Percentiles rank a stretch among this genome's conserved stretches.
Evolutionary conservation across 2,888 invertebrate species (phyloP).

Genomic region (Xanthorhoe designata): DNA sequence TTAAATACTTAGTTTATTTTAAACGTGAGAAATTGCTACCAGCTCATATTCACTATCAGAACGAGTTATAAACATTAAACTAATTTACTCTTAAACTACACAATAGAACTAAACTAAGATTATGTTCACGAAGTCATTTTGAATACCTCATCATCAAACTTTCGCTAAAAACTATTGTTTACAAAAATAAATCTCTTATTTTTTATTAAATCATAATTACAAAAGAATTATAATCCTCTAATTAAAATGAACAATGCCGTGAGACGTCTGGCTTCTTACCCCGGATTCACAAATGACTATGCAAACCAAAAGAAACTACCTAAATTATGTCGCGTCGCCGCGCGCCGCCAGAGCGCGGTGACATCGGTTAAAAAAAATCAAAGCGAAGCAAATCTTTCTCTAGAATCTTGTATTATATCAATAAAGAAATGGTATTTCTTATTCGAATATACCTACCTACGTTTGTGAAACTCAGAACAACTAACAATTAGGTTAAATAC

Average conservation of each 20-base stretch:
- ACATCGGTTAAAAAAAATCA: too few species aligned
- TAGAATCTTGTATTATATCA: too few species aligned
- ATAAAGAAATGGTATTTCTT: too few species aligned
- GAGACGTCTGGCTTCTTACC: constrained; percentile 36
- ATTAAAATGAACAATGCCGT: constrained; percentile 43
- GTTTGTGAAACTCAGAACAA: too few species aligned
- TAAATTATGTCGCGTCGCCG: too few species aligned
- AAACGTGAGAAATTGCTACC: not conserved
- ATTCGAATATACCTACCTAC: too few species aligned
- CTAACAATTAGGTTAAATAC: too few species aligned
- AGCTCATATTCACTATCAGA: not conserved
- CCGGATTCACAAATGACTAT: constrained; percentile 20
- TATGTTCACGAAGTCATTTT: constrained; percentile 17
- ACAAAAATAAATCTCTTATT: constrained; percentile 28
- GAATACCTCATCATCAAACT: constrained; percentile 28
- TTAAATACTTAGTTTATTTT: not conserved
- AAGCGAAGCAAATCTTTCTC: too few species aligned
- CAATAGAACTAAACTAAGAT: constrained; percentile 16
- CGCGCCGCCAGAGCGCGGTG: too few species aligned
- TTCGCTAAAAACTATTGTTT: constrained; percentile 35
- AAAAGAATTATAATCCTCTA: constrained; percentile 39
- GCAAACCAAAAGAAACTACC: not conserved
- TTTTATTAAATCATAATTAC: constrained; percentile 44
- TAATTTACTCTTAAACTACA: not conserved
- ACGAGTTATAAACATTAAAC: not conserved